Evolutionary conservation across 2,113 vertebrate genomes (phyloP), one percentile per base, ranked within the genome.

Genomic region (Cheirogaleus medius): DNA sequence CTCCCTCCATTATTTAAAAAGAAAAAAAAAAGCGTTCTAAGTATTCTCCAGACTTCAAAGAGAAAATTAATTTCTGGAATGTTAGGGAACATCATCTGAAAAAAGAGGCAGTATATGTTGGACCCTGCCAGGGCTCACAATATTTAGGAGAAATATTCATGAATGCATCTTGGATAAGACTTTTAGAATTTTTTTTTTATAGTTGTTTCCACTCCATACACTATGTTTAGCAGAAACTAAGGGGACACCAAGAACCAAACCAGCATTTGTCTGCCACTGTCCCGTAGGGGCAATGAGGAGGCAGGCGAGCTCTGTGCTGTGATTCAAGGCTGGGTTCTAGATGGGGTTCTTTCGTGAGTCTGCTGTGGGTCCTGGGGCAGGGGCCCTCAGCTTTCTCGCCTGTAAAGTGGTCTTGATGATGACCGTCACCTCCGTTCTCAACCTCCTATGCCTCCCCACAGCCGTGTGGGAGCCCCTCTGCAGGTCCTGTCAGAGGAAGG

Each of bases 61-160:
- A 32, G 56, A 84, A 90, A 39, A 58, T 94, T 54, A 54, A 25
- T 92, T 87, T 77, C 77, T 56, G 39, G 47, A 71, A 14, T 85
- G 39, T 27, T 58, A 63, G 27, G 58, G 18, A 80, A n/a, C 25
- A 56, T 88, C 14, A 8, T 85, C 20, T 34, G 20, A 87, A 69
- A 73, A 86, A 63, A 78, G 17, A 73, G 52, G 1, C 0, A 0
- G 3, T 29, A 2, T 34, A 14, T 0, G 52, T 25, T 85, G 37
- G 58, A 10, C 47, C 44, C 13, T 58, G 21, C 20, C 37, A 68
- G 23, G 29, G 25, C 25, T 95, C 37, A 11, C 32, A n/a, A 10
- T 27, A 52, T 37, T 87, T 71, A 52, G 66, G 32, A 52, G 73
- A 63, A 78, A 64, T 49, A 29, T 32, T 97, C 56, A 18, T 27